Base-by-base conservation (phyloP, 1,140 invertebrate genomes). In the Musca vetustissima region DNA sequence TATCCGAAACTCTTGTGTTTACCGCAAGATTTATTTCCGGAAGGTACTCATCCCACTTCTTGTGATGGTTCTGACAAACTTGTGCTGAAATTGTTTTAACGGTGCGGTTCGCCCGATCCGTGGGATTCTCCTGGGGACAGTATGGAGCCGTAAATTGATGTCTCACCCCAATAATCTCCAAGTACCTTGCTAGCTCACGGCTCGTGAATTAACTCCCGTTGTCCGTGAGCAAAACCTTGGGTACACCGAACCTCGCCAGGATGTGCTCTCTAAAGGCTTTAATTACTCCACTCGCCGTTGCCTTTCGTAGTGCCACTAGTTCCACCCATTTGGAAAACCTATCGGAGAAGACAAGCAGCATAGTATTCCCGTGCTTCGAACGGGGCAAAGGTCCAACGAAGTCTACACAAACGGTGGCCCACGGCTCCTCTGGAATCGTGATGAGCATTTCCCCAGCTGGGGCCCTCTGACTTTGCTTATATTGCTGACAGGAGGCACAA, bases 251-350 rank as follows among this genome's bases (percentile, higher is more conserved):
- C 9, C 65, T 48, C 15, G 48, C 15, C 4, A 66, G 15, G 17
- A 52, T 36, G 3, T 48, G 48, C 17, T 66, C 65, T 15, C 49
- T 6, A 15, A 66, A 21, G 3, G 65, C 22, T 15, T 32, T 66
- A 8, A 66, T 53, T n/a, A 53, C 25, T 32, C 15, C 24, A 24
- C 22, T 22, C 8, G 65, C 4, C 4, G 49, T 52, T 4, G 48
- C 65, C 13, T 28, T 17, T n/a, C 48, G 19, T 21, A 53, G 28
- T 6, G 24, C n/a, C 8, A 66, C 48, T 14, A 36, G 8, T 21
- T 66, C 65, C 15, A 17, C 24, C 65, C 65, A 66, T n/a, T 66
- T 66, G n/a, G 65, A 50, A 28, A 66, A 66, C 22, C 24, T 49
- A 25, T 66, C 43, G 2, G 25, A 13, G 9, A 66, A 21, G 3